phyloP scores from a whole-genome alignment of 2,888 invertebrate genomes.

The Drosophila flavopinicola region DNA sequence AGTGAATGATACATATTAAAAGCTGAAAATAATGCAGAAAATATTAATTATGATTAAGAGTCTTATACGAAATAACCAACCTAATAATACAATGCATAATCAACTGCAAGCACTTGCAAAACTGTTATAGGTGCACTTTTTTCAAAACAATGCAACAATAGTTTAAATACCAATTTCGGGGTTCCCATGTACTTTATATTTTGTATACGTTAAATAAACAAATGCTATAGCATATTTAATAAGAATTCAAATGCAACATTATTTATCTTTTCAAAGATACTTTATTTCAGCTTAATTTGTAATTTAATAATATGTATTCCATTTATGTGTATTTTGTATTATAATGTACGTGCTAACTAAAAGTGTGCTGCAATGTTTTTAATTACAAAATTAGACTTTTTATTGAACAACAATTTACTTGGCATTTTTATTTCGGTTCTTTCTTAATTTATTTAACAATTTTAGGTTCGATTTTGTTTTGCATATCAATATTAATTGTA shows the following conservation, averaged over 20 bases:
- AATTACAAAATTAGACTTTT: conserved; percentile 56
- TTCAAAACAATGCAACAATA: conserved; percentile 42
- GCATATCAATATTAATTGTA: conserved; percentile 16
- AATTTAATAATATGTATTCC: conserved; percentile 49
- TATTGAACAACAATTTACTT: conserved; percentile 41
- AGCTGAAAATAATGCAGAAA: conserved; percentile 76
- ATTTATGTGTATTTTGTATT: conserved; percentile 65
- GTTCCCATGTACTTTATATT: conserved; percentile 3
- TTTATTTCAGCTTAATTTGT: conserved; percentile 32
- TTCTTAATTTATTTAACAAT: conserved; percentile 10
- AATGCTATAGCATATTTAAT: conserved; percentile 41
- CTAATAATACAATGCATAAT: conserved; percentile 53
- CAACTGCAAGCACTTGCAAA: conserved; percentile 55
- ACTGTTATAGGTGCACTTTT: conserved; percentile 61
- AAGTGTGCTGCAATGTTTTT: conserved; percentile 75
- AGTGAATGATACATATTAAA: conserved; percentile 68
- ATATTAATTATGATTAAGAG: conserved; percentile 61
- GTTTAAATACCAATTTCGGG: conserved; percentile 11
- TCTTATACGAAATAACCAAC: conserved; percentile 45
- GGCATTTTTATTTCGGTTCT: conserved; percentile 14
- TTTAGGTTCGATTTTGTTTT: conserved; percentile 24
- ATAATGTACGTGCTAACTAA: conserved; percentile 70
- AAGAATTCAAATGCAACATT: conserved; percentile 20
- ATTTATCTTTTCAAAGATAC: conserved; percentile 27
- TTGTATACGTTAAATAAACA: conserved; percentile 13